A percentile compares a stretch with the other conserved stretches of the same genome.
phyloP scores from a whole-genome alignment of 2,888 invertebrate species.

The Epinotia brunnichana region DNA sequence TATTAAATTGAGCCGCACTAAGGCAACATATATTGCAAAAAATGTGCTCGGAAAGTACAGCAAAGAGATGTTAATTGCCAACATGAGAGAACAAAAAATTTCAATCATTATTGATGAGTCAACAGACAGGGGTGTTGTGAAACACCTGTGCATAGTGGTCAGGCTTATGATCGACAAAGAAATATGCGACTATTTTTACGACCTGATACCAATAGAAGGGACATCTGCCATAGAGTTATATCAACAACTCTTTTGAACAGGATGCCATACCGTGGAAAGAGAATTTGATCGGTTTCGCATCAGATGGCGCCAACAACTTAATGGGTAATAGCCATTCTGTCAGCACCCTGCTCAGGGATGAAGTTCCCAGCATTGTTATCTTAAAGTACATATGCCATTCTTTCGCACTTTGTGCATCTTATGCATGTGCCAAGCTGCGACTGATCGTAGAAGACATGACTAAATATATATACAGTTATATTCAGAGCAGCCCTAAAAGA shows the following conservation, averaged over 20 bases:
- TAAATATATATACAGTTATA: constrained; percentile 44
- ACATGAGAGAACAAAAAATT: constrained; percentile 44
- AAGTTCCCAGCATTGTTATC: constrained; percentile 46
- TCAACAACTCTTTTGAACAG: constrained; percentile 46
- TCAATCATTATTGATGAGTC: constrained; percentile 47
- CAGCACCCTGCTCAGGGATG: constrained; percentile 41
- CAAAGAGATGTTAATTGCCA: constrained; percentile 36
- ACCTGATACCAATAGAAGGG: constrained; percentile 48
- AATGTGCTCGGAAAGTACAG: constrained; percentile 43
- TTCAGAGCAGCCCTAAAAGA: too few relatives aligned
- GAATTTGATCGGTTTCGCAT: constrained; percentile 50
- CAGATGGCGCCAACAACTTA: constrained; percentile 49
- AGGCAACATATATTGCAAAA: constrained; percentile 43
- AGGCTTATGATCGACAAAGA: constrained; percentile 43
- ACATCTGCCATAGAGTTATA: constrained; percentile 45
- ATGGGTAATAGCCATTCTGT: constrained; percentile 50
- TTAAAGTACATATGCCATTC: constrained; percentile 51
- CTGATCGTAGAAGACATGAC: constrained; percentile 41
- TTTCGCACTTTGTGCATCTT: constrained; percentile 34
- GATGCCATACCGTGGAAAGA: constrained; percentile 49
- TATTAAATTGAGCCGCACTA: constrained; percentile 43
- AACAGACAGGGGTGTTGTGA: constrained; percentile 45
- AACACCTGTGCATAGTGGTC: constrained; percentile 45
- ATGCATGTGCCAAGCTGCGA: constrained; percentile 45
- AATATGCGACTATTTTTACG: constrained; percentile 44